Conservation (phyloP, 37 sponge, comb jelly and placozoan genomes). For the Eunapius fragilis region DNA sequence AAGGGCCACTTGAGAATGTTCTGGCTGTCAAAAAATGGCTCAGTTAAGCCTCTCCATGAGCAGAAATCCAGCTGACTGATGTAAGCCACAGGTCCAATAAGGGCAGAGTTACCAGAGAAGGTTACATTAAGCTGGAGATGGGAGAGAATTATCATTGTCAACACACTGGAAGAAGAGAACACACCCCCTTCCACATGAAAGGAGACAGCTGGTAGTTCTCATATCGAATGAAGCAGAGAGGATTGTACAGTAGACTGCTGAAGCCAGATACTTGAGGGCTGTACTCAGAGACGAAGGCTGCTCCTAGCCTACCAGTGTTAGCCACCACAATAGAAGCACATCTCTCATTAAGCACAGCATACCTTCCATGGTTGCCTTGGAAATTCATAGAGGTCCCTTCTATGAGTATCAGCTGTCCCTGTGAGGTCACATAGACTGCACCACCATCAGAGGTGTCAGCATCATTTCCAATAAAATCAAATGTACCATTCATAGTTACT, state of each 20-base stretch:
- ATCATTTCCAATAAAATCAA: constrained; percentile 16
- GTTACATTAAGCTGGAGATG: constrained; percentile 9
- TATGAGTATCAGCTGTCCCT: constrained; percentile 39
- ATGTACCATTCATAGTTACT: constrained; percentile 5
- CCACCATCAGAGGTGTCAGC: constrained; percentile 18
- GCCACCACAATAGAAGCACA: neutral
- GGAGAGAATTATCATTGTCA: neutral
- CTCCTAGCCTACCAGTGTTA: constrained; percentile 7
- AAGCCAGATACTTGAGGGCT: neutral
- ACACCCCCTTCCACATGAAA: constrained; percentile 24
- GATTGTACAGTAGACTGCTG: constrained; percentile 33
- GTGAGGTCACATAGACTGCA: constrained; percentile 24
- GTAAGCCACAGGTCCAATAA: constrained; percentile 14
- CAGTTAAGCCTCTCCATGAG: constrained; percentile 4
- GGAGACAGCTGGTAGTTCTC: constrained; percentile 18
- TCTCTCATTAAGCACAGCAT: neutral
- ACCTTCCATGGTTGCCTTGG: constrained; percentile 13
- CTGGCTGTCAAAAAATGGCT: constrained; percentile 19
- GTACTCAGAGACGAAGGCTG: constrained; percentile 21
- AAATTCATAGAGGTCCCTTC: constrained; percentile 6
- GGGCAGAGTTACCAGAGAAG: constrained; percentile 33
- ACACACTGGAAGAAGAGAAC: neutral
- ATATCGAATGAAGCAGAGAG: constrained; percentile 52
- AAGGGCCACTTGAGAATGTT: constrained; percentile 28
- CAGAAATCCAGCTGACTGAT: constrained; percentile 21